Base-by-base conservation (phyloP, 2,113 vertebrate species). In the Trematomus loennbergii region DNA sequence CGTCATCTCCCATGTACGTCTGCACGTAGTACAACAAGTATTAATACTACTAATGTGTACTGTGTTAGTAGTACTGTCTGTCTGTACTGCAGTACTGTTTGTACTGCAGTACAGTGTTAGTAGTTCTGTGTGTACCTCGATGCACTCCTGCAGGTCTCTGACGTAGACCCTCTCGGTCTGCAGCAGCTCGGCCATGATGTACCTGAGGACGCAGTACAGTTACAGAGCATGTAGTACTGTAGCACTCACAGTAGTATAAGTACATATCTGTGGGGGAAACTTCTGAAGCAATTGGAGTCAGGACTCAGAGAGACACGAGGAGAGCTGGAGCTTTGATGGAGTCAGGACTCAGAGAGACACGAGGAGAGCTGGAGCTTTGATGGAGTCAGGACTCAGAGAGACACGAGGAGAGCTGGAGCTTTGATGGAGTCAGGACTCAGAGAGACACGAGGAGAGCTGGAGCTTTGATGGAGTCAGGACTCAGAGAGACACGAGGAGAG, bases 1-100 rank as follows among this genome's bases (percentile, higher is more conserved):
- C 4, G 97, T 99, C 97, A 99, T 99, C 95, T 99, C 97, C 98
- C 98, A 98, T 94, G 94, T 99, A 99, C 10, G 97, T 99, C 97
- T 99, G 93, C 22, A 93, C 25, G 22, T 7, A 36, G 33, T 36
- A 36, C 33, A 9, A 0, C 12, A 15, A 57, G 25, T 11, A 29
- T 11, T 9, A 67, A 22, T 1, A 45, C 33, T 17, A 12, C 59
- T 55, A 59, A 7, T 18, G 2, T 3, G 9, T 29, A 49, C 8
- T 46, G 5, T 46, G 4, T 50, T 18, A 53, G 59, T 11, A 76
- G 46, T 18, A 59, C 12, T 50, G 4, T 10, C 10, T 17, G 20
- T 48, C 12, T 29, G 25, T 58, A 58, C 55, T 29, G 2, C 25
- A 58, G 55, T 5, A 29, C 9, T 5, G 0, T 11, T 43, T 48